Evolutionary conservation across 2,888 invertebrate species (phyloP).

Genomic region (Agrochola macilenta): DNA sequence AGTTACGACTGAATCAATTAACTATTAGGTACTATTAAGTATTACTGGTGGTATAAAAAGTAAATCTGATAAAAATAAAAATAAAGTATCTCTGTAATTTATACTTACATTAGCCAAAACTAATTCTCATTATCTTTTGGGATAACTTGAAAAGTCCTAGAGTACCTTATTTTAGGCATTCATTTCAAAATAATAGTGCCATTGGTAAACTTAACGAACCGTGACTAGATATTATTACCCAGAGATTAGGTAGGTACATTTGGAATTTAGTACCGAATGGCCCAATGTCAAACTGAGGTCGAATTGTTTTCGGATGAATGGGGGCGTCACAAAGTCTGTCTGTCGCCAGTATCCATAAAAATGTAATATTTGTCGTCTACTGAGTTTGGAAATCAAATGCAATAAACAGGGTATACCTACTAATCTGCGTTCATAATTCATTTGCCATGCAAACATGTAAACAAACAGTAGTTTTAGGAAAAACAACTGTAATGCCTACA

Average conservation of each 20-base stretch:
- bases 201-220: background rate
- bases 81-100: background rate
- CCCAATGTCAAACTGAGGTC: slow-evolving; percentile 20
- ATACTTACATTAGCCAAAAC: background rate
- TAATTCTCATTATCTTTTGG: background rate
- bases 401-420: background rate
- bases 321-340: background rate
- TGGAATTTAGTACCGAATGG: background rate
- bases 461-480: no score
- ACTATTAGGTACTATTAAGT: no score
- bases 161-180: background rate
- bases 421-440: no score
- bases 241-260: background rate
- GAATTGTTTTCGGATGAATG: slow-evolving; percentile 7
- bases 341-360: background rate
- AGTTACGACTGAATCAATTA: no score
- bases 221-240: background rate
- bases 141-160: background rate
- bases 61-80: no score
- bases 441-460: no score
- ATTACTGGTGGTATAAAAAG: no score
- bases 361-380: background rate
- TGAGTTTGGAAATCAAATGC: background rate
- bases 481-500: no score
- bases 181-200: background rate